Evolutionary conservation across 1,140 invertebrate species (phyloP), one percentile per base, ranked within the genome.

Genomic region (Euwallacea fornicatus): DNA sequence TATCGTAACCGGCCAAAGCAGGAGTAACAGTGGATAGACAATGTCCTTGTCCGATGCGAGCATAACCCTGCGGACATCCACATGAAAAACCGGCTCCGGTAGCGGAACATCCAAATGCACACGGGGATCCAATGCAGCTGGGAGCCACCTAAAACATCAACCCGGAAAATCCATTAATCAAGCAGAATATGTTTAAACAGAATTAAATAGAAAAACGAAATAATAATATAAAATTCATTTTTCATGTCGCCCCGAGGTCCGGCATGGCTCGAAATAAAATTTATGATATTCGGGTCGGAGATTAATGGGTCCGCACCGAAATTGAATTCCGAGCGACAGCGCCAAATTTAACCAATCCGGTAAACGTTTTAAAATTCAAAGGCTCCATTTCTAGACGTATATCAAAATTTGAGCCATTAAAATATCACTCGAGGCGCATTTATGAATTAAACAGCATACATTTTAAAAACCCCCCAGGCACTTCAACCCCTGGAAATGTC

Each of bases 41-140:
- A 78, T 95, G 93, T 0, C 93, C 93, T 82, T 88, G 84, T 60
- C 82, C 81, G 66, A 78, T 80, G 66, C 72, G 70, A 74, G 91
- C 89, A 83, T 94, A 95, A 41, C 93, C 93, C 50, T 86, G 84
- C 0, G 93, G 93, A 82, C 93, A 95, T 7, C 90, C 90, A 78
- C 93, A 95, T 16, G 85, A 82, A 78, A 88, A 93, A 44, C 88
- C 86, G n/a, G 77, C 83, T 80, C 80, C 55, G 87, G 87, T 6
- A 85, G 81, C 0, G 89, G 83, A 53, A 86, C 93, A 95, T 0
- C 92, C 92, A 83, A 92, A 95, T 2, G 89, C 86, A 78, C 92
- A 94, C 7, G 88, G 89, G 73, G 89, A 90, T 3, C 87, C 86
- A 2, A 87, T 79, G 79, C 91, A 93, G 6, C 86, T 88, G 11